Conservation (phyloP, 1,140 invertebrate species). For the Cotesia vestalis region DNA sequence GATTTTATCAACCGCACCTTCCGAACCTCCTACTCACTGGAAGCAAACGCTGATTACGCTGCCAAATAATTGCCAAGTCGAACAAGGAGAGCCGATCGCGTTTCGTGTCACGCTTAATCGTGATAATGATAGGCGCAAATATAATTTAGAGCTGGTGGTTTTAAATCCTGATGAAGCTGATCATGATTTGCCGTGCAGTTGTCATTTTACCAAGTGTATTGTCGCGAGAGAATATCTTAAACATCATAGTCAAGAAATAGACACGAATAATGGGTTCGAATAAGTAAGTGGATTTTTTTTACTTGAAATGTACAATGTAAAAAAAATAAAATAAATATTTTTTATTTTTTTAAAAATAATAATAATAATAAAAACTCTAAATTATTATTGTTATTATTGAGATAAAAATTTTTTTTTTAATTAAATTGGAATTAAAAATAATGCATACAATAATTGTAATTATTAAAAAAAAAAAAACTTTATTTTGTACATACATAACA, state of each 20-base stretch:
- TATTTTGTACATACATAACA: too few species aligned
- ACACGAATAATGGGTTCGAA: background rate
- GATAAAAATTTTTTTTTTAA: too few species aligned
- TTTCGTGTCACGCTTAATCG: constrained; percentile 63
- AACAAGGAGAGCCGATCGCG: constrained; percentile 73
- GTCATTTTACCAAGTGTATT: constrained; percentile 81
- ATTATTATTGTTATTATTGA: too few species aligned
- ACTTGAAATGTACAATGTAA: background rate
- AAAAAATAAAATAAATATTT: background rate
- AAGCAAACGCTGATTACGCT: constrained; percentile 94
- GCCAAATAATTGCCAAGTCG: constrained; percentile 71
- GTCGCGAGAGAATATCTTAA: constrained; percentile 72
- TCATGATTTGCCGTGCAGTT: constrained; percentile 81
- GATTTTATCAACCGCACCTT: constrained; percentile 80
- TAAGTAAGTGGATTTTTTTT: background rate
- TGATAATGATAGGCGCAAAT: constrained; percentile 63
- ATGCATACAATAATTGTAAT: too few species aligned
- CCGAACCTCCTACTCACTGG: constrained; percentile 88
- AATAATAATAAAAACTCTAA: too few species aligned
- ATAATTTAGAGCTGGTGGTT: constrained; percentile 75
- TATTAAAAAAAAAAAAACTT: too few species aligned
- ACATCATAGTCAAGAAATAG: constrained; percentile 47
- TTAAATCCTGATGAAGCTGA: constrained; percentile 75
- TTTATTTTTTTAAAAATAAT: too few species aligned
- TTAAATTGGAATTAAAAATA: too few species aligned